Evolutionary conservation across 2,888 invertebrate species (phyloP).

Genomic region (Schizaphis graminum): DNA sequence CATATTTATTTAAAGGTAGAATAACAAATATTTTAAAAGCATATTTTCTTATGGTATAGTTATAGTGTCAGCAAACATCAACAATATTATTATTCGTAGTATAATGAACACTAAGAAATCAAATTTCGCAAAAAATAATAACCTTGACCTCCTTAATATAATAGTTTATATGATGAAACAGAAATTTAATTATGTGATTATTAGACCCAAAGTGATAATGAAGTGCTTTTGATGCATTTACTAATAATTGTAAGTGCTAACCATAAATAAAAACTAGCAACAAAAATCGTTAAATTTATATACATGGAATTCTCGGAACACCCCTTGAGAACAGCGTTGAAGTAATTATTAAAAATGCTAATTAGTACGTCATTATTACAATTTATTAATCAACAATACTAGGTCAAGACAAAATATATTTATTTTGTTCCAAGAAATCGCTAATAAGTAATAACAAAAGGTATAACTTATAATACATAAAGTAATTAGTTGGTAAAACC

Average conservation of each 20-base stretch:
- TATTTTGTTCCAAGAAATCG: neutral
- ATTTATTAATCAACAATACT: neutral
- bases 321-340: neutral
- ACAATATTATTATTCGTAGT: neutral
- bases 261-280: neutral
- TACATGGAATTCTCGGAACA: neutral
- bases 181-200: slow-evolving; percentile 24
- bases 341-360: slow-evolving; percentile 16
- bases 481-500: neutral
- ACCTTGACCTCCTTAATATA: slow-evolving; percentile 35
- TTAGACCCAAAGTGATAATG: slow-evolving; percentile 23
- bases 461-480: neutral
- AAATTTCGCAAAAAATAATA: slow-evolving; percentile 24
- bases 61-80: neutral
- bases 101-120: slow-evolving; percentile 8
- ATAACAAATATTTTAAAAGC: neutral
- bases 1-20: neutral
- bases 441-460: neutral
- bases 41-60: neutral
- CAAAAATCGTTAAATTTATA: neutral
- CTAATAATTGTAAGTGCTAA: neutral
- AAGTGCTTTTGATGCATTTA: neutral
- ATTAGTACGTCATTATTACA: neutral
- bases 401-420: neutral
- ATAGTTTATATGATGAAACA: neutral